Percentiles rank a stretch among this genome's conserved stretches.
phyloP scores from a whole-genome alignment of 1,140 invertebrate species.

The Bombus terrestris region DNA sequence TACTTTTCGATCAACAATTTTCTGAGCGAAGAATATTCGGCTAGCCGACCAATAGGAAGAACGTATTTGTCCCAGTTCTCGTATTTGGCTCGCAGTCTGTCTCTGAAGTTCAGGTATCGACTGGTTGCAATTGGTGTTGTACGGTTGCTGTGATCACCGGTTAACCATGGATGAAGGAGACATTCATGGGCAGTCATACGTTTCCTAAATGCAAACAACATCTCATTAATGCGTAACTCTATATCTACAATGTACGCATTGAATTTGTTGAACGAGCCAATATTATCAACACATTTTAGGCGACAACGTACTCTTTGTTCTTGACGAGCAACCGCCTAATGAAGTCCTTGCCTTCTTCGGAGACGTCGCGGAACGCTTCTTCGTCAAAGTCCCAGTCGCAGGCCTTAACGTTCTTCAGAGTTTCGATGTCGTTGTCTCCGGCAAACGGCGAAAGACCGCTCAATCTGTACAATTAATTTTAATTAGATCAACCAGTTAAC shows the following conservation, averaged over 20 bases:
- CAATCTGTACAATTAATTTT: slow-evolving; percentile 84
- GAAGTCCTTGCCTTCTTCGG: slow-evolving; percentile 99
- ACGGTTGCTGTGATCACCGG: slow-evolving; percentile 90
- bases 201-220: slow-evolving; percentile 85
- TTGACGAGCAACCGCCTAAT: slow-evolving; percentile 96
- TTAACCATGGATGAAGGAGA: slow-evolving; percentile 96
- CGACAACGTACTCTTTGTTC: slow-evolving; percentile 93
- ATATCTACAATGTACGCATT: background rate
- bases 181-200: slow-evolving; percentile 99
- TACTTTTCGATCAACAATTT: slow-evolving; percentile 98
- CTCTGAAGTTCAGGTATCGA: slow-evolving; percentile 93
- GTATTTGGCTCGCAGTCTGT: slow-evolving; percentile 93
- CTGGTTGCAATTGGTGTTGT: slow-evolving; percentile 91
- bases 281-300: background rate
- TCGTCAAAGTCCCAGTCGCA: slow-evolving; percentile 99
- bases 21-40: slow-evolving; percentile 98
- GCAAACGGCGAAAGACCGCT: slow-evolving; percentile 99
- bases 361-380: slow-evolving; percentile 95
- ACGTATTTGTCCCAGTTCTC: slow-evolving; percentile 96
- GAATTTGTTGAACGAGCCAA: background rate
- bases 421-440: slow-evolving; percentile 99
- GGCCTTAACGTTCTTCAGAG: slow-evolving; percentile 98
- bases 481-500: background rate
- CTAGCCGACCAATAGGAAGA: slow-evolving; percentile 96
- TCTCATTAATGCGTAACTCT: background rate